These are phyloP conservation scores for Grammomys surdaster DNA, from an alignment of 2,113 vertebrate species.

Conservation along the genomic window DNA sequence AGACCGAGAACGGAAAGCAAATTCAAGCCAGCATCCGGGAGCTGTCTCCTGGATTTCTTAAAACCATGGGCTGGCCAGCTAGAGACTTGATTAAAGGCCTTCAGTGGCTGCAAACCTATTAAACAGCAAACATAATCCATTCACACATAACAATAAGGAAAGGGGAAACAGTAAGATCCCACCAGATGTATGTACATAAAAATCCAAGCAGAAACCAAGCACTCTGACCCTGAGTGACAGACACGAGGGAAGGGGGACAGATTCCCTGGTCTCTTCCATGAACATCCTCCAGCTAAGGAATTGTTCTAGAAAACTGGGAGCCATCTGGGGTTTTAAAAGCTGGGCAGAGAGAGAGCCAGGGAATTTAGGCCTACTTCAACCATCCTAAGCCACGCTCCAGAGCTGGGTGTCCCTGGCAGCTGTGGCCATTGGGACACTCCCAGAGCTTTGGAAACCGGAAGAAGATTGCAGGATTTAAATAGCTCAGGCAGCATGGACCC, in stretches of 20 bases:
- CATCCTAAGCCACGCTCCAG: constrained; percentile 45
- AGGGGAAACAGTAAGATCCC: constrained; percentile 61
- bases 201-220: constrained; percentile 79
- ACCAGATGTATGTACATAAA: constrained; percentile 78
- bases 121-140: constrained; percentile 76
- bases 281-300: constrained; percentile 30
- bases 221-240: background rate
- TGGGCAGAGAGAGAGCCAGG: background rate
- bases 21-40: constrained; percentile 51
- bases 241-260: background rate
- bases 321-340: background rate
- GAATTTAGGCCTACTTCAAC: background rate
- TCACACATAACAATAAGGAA: constrained; percentile 81
- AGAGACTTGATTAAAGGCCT: constrained; percentile 73
- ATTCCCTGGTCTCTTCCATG: background rate
- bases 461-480: constrained; percentile 78
- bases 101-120: constrained; percentile 70
- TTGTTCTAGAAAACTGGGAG: constrained; percentile 63
- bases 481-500: constrained; percentile 73
- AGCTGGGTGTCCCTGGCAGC: constrained; percentile 44
- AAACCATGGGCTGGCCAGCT: constrained; percentile 27
- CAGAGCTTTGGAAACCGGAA: constrained; percentile 69
- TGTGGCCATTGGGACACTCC: constrained; percentile 64
- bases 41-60: background rate
- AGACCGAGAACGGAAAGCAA: constrained; percentile 54